Conservation (phyloP, 2,888 invertebrate genomes). For the Acrocyrtus sp. region DNA sequence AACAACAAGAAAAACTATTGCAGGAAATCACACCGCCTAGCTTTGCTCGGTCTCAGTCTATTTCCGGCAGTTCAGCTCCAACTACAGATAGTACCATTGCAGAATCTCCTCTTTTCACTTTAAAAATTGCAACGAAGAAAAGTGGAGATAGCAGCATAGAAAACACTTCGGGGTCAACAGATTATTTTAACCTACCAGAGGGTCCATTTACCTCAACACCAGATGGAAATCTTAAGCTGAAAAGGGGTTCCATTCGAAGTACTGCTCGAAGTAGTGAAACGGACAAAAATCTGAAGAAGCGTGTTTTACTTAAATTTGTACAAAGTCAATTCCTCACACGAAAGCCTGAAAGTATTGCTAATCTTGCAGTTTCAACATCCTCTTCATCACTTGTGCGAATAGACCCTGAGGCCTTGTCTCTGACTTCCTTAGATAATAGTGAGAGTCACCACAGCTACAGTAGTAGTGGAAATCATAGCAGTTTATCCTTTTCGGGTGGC, state of each 20-base stretch:
- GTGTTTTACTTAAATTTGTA: conserved; percentile 13
- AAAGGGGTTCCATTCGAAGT: neutral
- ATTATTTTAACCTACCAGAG: conserved; percentile 46
- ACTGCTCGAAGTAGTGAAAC: neutral
- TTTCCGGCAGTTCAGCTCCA: too few relatives aligned
- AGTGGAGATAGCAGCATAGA: neutral
- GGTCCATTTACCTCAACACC: conserved; percentile 51
- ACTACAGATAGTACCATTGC: conserved; percentile 1
- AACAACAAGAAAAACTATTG: conserved; percentile 21
- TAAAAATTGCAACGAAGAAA: too few relatives aligned
- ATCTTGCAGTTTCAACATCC: conserved; percentile 25
- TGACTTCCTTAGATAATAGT: too few relatives aligned
- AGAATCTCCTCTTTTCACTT: too few relatives aligned
- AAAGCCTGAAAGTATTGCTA: conserved; percentile 41
- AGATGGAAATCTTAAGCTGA: conserved; percentile 39
- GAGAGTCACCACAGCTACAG: neutral
- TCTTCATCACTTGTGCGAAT: conserved; percentile 25
- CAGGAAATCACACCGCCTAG: neutral
- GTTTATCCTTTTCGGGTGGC: too few relatives aligned
- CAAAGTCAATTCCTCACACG: conserved; percentile 33
- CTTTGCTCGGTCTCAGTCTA: too few relatives aligned
- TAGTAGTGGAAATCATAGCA: too few relatives aligned
- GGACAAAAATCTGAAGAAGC: neutral
- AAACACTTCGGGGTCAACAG: conserved; percentile 22
- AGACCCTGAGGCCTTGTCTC: conserved; percentile 26